phyloP scores from a whole-genome alignment of 2,888 invertebrate genomes.

The Drosophila mimetica region DNA sequence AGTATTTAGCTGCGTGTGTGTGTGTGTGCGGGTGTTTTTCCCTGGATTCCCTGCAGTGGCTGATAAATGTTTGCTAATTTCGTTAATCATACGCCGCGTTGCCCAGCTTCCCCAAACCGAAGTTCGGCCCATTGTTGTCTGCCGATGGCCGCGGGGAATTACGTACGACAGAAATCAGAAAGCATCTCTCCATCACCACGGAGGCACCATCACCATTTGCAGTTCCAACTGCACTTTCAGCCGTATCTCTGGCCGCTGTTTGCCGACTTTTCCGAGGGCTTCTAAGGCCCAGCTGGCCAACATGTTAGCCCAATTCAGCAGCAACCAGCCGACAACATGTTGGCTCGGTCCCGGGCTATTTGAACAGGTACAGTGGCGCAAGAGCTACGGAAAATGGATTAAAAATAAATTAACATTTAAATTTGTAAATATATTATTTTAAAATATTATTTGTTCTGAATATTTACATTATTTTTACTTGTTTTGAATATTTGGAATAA shows the following conservation, averaged over 20 bases:
- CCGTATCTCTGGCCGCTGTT: constrained; percentile 1
- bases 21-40: constrained; percentile 5
- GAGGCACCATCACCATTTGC: background rate
- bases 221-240: constrained; percentile 3
- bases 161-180: background rate
- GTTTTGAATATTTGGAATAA: no score
- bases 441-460: background rate
- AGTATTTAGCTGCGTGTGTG: background rate
- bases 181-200: background rate
- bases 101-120: constrained; percentile 23
- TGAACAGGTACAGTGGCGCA: constrained; percentile 15
- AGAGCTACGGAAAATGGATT: background rate
- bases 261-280: background rate
- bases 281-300: constrained; percentile 37
- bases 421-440: no score
- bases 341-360: constrained; percentile 46
- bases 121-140: constrained; percentile 52
- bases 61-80: constrained; percentile 58
- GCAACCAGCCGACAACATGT: constrained; percentile 55
- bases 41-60: constrained; percentile 15
- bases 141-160: background rate
- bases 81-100: constrained; percentile 71
- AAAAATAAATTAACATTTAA: background rate
- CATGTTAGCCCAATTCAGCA: constrained; percentile 54
- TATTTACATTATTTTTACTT: no score